Conservation (phyloP, 2,888 invertebrate genomes). For the Xanthorhoe spadicearia region DNA sequence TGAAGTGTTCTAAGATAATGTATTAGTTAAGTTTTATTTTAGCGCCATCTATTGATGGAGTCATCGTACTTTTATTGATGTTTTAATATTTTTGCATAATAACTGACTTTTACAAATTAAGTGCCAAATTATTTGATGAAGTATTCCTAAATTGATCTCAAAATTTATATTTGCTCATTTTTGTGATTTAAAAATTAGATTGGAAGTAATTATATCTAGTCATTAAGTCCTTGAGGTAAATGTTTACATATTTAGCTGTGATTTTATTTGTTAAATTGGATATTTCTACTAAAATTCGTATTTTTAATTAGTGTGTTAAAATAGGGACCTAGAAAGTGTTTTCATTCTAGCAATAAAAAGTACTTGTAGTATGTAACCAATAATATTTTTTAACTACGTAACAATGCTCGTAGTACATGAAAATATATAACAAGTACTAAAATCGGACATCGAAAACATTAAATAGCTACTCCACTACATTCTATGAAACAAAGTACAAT, state of each 20-base stretch:
- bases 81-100: background rate
- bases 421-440: too few species aligned
- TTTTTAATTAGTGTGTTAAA: too few species aligned
- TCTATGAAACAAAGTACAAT: too few species aligned
- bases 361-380: background rate
- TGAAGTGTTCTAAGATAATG: background rate
- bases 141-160: constrained; percentile 27
- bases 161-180: constrained; percentile 17
- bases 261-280: too few species aligned
- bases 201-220: background rate
- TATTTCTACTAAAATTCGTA: too few species aligned
- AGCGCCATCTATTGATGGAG: constrained; percentile 9
- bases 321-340: background rate
- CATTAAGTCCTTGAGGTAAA: too few species aligned
- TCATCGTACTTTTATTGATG: background rate
- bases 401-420: too few species aligned
- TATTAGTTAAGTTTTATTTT: background rate
- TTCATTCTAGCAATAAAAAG: background rate
- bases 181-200: constrained; percentile 6
- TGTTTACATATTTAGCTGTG: too few species aligned
- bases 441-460: too few species aligned
- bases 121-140: constrained; percentile 26
- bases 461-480: too few species aligned
- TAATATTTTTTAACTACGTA: too few species aligned
- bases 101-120: background rate